Evolutionary conservation across 1,140 invertebrate genomes (phyloP).

Genomic region (Spodoptera frugiperda): DNA sequence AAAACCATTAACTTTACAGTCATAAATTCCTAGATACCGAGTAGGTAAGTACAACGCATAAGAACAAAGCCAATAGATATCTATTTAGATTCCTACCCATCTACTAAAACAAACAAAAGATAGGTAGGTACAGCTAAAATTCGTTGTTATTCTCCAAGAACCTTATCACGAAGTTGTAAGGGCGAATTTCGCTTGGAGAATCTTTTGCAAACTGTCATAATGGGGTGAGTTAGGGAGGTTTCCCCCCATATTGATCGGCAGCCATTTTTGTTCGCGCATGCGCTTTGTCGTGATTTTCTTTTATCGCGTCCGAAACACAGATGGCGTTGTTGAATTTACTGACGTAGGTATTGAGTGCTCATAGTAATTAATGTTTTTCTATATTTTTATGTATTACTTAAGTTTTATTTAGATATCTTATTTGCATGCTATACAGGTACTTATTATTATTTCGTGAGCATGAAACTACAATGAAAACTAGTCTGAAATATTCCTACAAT

Average conservation of each 20-base stretch:
- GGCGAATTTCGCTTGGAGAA: conserved; percentile 50
- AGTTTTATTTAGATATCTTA: too few relatives aligned
- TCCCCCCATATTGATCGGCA: conserved; percentile 73
- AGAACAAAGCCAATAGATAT: conserved; percentile 32
- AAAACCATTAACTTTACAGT: too few relatives aligned
- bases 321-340: conserved; percentile 67
- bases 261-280: conserved; percentile 81
- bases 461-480: too few relatives aligned
- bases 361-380: background rate
- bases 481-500: too few relatives aligned
- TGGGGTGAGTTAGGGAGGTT: conserved; percentile 72
- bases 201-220: conserved; percentile 19
- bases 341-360: background rate
- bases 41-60: background rate
- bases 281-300: conserved; percentile 54
- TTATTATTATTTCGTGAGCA: too few relatives aligned
- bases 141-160: conserved; percentile 46
- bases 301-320: conserved; percentile 59
- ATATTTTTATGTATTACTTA: too few relatives aligned
- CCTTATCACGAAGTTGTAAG: conserved; percentile 41
- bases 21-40: too few relatives aligned
- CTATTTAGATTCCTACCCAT: conserved; percentile 46
- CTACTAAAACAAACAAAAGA: conserved; percentile 63
- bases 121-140: conserved; percentile 55
- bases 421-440: too few relatives aligned